Base-by-base conservation (phyloP, 2,797 vertebrate genomes). In the Epinephelus awoara region DNA sequence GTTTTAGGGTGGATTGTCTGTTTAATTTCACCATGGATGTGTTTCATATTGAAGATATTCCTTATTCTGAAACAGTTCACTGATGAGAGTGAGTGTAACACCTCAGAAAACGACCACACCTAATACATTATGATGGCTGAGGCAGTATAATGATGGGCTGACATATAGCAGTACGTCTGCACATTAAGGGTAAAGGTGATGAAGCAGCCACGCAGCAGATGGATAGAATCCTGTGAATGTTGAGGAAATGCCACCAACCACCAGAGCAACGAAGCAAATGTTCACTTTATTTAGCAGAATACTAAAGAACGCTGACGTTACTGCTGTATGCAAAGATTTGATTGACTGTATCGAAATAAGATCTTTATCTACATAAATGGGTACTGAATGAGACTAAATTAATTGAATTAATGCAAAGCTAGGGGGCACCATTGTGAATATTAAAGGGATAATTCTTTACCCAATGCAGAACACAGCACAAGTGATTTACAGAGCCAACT, bases 121-220 rank as follows among this genome's bases (percentile, higher is more conserved):
- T 50, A 19, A 14, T 38, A 50, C 38, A 29, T 23, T 47, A 63
- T 40, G 19, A 51, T 27, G 29, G 17, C 6, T 59, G 44, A 23
- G 46, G 18, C 51, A 34, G 11, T 42, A 44, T 19, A 51, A 25
- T 19, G 44, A 14, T 54, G 23, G 7, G 27, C 57, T 75, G 56
- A 51, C 49, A 54, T 56, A 27, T 56, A 61, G 46, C 67, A 74
- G 14, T 21, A n/a, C 13, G 49, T 70, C n/a, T 34, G 61, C 7
- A 63, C 15, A 47, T 61, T 69, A 59, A 59, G 62, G 55, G 52
- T 34, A 19, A 23, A 61, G 63, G 54, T 59, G 46, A 23, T 11
- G 34, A 52, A 83, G 76, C 56, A 69, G 65, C 23, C 17, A 47
- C 55, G 70, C 44, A 76, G 15, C 50, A 55, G 42, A n/a, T 21